A percentile compares a stretch with the other conserved stretches of the same genome.
Conservation (phyloP, 2,888 invertebrate genomes). For the Acrobasis repandana region DNA sequence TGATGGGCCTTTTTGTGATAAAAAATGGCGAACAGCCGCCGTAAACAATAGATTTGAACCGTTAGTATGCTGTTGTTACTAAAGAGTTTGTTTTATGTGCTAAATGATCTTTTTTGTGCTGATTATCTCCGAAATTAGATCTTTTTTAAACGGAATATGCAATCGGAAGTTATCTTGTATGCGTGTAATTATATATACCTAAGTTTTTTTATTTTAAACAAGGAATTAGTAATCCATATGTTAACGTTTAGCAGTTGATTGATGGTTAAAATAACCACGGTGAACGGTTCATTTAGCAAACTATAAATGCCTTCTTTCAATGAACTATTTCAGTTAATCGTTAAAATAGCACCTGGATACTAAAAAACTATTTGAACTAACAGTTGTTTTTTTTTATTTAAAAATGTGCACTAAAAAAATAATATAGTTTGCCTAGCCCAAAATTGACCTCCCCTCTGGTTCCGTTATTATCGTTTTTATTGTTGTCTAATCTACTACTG, state of each 20-base stretch:
- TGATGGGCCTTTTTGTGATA: conserved; percentile 58
- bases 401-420: no score
- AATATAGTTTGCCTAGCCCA: no score
- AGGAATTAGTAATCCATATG: not conserved
- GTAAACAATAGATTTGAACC: conserved; percentile 21
- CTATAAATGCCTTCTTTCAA: no score
- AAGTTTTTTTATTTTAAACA: conserved; percentile 4
- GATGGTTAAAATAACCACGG: no score
- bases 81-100: conserved; percentile 53
- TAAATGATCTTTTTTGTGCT: conserved; percentile 23
- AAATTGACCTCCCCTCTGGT: no score
- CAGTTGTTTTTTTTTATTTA: no score
- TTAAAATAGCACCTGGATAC: no score
- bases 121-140: conserved; percentile 26
- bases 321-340: no score
- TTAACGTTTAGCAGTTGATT: not conserved
- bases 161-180: conserved; percentile 42
- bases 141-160: conserved; percentile 20
- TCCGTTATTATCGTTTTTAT: no score
- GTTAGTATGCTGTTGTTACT: conserved; percentile 61
- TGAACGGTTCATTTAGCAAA: no score
- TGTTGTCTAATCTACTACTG: no score
- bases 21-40: conserved; percentile 60
- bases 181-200: conserved; percentile 22
- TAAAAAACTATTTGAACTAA: no score